Percentiles rank a stretch among this genome's conserved stretches.
Conservation (phyloP, 2,888 invertebrate genomes). For the Gandaritis pyraliata region DNA sequence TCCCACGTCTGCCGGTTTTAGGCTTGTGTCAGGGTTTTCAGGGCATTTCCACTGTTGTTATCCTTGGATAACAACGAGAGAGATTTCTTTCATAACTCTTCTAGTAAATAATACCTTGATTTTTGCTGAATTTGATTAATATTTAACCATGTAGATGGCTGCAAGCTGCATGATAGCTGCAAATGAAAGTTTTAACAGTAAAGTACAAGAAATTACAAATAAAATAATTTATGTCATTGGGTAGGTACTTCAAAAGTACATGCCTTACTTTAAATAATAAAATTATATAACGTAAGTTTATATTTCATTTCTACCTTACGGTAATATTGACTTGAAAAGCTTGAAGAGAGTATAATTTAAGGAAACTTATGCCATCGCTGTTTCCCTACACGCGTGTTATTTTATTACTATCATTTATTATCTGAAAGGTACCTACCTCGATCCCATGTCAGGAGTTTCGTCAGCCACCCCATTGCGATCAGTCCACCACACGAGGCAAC, state of each 20-base stretch:
- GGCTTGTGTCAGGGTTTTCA: conserved; percentile 11
- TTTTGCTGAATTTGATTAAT: too few species aligned
- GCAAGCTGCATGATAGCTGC: too few species aligned
- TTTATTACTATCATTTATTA: conserved; percentile 38
- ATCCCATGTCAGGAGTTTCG: conserved; percentile 48
- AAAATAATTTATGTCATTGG: too few species aligned
- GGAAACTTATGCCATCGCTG: not conserved
- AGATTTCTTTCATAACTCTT: too few species aligned
- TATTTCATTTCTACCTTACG: too few species aligned
- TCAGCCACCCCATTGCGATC: conserved; percentile 56
- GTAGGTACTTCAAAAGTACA: too few species aligned
- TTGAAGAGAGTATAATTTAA: not conserved
- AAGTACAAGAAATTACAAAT: too few species aligned
- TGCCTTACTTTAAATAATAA: too few species aligned
- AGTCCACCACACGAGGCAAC: conserved; percentile 61
- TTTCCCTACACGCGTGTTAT: conserved; percentile 23
- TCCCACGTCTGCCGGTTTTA: conserved; percentile 6
- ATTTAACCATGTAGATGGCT: too few species aligned
- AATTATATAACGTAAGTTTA: too few species aligned
- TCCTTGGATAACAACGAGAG: not conserved
- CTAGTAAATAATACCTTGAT: too few species aligned
- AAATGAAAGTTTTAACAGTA: too few species aligned
- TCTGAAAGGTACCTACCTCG: conserved; percentile 35
- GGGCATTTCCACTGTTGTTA: conserved; percentile 4
- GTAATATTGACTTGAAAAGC: not conserved